Percentiles rank a stretch among this genome's conserved stretches.
Conservation (phyloP, 2,797 vertebrate genomes). For the Pachyuromys duprasi region DNA sequence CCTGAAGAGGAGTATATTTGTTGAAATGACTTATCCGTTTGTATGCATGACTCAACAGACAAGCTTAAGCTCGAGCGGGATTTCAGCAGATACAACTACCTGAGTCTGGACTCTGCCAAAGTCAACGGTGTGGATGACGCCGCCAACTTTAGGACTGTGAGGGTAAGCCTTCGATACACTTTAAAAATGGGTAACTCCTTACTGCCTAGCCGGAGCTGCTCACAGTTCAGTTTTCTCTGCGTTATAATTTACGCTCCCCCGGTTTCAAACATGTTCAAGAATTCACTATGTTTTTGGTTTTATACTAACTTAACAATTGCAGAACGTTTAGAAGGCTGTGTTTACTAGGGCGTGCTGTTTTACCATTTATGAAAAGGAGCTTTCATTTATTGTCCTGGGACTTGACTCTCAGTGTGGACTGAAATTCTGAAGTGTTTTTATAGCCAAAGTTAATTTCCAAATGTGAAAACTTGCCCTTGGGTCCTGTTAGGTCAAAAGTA, state of each 20-base stretch:
- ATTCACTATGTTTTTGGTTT: constrained; percentile 15
- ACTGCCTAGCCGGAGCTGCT: background rate
- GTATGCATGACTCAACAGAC: constrained; percentile 85
- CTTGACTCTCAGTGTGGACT: constrained; percentile 5
- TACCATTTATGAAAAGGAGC: background rate
- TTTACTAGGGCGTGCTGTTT: background rate
- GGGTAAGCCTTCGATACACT: constrained; percentile 85
- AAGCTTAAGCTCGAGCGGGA: constrained; percentile 96
- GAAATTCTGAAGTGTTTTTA: constrained; percentile 39
- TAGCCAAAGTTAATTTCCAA: constrained; percentile 50
- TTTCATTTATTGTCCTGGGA: background rate
- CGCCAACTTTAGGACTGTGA: constrained; percentile 95
- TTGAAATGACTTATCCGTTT: background rate
- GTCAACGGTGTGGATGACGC: constrained; percentile 97
- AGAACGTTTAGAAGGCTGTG: background rate
- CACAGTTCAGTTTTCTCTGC: background rate
- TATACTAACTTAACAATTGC: background rate
- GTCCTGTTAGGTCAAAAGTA: background rate
- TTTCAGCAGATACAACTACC: constrained; percentile 98
- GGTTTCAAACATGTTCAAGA: constrained; percentile 17
- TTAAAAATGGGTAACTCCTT: background rate
- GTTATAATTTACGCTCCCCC: background rate
- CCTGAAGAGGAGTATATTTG: background rate
- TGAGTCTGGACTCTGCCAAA: constrained; percentile 95
- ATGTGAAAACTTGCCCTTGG: constrained; percentile 34